Conservation (phyloP, 2,888 invertebrate genomes). For the Tetragnatha montana region DNA sequence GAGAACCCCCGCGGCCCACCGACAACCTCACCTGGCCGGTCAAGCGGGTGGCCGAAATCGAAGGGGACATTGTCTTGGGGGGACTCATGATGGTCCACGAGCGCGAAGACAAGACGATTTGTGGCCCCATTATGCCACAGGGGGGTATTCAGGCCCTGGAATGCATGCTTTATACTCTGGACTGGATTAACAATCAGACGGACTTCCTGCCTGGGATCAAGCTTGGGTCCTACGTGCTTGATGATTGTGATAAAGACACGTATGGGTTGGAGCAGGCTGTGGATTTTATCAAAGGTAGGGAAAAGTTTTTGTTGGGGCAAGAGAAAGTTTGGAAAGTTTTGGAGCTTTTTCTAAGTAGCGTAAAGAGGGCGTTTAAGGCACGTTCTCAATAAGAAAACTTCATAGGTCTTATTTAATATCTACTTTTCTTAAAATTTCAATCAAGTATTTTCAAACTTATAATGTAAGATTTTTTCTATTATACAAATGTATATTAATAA, state of each 20-base stretch:
- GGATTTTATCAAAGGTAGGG: conserved; percentile 94
- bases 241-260: conserved; percentile 96
- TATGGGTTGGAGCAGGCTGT: conserved; percentile 96
- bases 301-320: too few species aligned
- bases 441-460: too few species aligned
- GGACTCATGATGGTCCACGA: conserved; percentile 97
- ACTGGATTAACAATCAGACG: conserved; percentile 83
- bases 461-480: too few species aligned
- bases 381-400: too few species aligned
- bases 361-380: too few species aligned
- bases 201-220: conserved; percentile 85
- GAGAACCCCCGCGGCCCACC: not conserved
- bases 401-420: too few species aligned
- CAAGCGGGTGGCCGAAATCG: conserved; percentile 89
- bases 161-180: conserved; percentile 93
- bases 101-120: conserved; percentile 89
- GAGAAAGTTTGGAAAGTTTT: too few species aligned
- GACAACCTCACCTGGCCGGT: conserved; percentile 82
- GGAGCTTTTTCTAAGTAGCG: too few species aligned
- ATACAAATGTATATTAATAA: too few species aligned
- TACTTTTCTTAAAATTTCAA: too few species aligned
- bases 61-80: conserved; percentile 91
- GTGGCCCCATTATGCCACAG: conserved; percentile 95
- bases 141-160: conserved; percentile 88
- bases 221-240: conserved; percentile 91